These are phyloP conservation scores for Microcebus lehilahytsara DNA, from an alignment of 2,113 vertebrate genomes.

Conservation along the genomic window DNA sequence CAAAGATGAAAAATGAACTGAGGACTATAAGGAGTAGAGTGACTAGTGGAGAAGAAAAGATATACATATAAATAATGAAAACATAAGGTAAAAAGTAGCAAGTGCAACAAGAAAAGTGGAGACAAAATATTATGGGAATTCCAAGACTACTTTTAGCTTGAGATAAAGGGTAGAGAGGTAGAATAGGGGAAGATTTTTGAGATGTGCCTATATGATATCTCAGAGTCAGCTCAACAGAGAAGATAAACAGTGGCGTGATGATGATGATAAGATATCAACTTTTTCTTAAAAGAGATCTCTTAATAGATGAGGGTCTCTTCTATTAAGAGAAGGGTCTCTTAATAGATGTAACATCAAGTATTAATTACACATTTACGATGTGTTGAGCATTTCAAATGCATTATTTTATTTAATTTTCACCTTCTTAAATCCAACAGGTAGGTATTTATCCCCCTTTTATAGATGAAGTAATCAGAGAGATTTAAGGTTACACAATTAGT, in stretches of 20 bases:
- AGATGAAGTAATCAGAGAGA: conserved; percentile 25
- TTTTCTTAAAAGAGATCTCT: too few species aligned
- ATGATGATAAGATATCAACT: background rate
- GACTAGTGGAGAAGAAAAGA: background rate
- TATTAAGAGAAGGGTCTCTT: too few species aligned
- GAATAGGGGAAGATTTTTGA: background rate
- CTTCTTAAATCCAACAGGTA: background rate
- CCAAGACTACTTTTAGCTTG: background rate
- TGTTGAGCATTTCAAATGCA: background rate
- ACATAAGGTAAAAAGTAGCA: background rate
- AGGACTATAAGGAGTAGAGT: background rate
- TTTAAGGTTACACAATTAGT: background rate
- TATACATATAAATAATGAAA: background rate
- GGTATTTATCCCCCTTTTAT: background rate
- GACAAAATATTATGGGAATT: background rate
- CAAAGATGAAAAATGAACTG: background rate
- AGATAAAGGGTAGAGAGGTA: background rate
- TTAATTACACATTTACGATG: background rate
- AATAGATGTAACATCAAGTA: too few species aligned
- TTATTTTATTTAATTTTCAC: background rate
- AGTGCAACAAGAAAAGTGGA: background rate
- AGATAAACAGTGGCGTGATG: background rate
- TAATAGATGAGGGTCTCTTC: too few species aligned
- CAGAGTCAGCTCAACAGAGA: background rate
- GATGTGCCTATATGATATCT: background rate